Conservation (phyloP, 2,113 vertebrate species). For the Bubo bubo region DNA sequence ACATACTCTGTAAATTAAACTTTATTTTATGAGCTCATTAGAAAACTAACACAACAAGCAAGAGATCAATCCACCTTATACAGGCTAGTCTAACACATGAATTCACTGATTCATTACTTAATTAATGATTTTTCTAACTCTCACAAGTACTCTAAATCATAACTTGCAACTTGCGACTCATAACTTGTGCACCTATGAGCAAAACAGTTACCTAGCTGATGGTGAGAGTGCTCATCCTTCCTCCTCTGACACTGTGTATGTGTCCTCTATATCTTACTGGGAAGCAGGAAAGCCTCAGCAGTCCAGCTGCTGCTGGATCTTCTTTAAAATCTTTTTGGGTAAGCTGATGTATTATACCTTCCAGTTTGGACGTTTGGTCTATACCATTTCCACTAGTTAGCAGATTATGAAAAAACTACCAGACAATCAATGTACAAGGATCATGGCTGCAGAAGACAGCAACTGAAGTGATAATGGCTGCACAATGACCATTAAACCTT, state of each 20-base stretch:
- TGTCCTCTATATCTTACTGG: fast-evolving
- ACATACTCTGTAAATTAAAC: neutral
- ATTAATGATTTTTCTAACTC: neutral
- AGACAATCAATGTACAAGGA: neutral
- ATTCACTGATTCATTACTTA: neutral
- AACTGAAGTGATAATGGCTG: neutral
- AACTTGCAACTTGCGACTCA: neutral
- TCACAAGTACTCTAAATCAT: neutral
- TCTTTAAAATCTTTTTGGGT: neutral
- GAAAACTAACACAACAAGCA: neutral
- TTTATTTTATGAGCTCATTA: neutral
- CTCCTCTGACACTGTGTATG: neutral
- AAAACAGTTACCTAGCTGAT: neutral
- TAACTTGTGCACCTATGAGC: neutral
- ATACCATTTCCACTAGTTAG: neutral
- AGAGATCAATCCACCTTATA: neutral
- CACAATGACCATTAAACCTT: neutral
- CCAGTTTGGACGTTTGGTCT: neutral
- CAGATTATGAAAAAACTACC: neutral
- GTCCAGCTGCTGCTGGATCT: neutral
- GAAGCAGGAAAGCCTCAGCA: neutral
- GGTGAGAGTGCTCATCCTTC: neutral
- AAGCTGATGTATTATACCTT: neutral
- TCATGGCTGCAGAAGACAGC: neutral
- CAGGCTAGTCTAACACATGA: neutral